Base-by-base conservation (phyloP, 2,797 vertebrate species). In the Microctenopoma steveboyesi region DNA sequence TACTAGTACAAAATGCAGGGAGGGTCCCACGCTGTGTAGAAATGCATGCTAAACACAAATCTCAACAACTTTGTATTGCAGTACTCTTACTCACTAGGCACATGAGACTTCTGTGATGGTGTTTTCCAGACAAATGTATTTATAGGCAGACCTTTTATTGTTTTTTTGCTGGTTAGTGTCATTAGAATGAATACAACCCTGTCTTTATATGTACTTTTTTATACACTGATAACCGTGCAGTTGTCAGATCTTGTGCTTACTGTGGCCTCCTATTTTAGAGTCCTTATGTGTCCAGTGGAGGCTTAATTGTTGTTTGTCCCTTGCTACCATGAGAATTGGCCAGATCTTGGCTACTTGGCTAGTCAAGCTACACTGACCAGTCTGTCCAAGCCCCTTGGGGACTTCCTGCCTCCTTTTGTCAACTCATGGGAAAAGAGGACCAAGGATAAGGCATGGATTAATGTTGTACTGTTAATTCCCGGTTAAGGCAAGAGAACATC, bases 351-450 rank as follows among this genome's bases (percentile, higher is more conserved):
- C 69, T 72, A 42, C 59, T 78, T 84, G 64, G 73, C 76, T 73
- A 78, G 83, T 85, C 80, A 82, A 78, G 78, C 68, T 77, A 72
- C 82, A 69, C 46, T 82, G 78, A 65, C 79, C 48, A 39, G 67
- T 81, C 73, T 69, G 69, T 76, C 69, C 74, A 63, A 73, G 66
- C 72, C 79, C 53, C 78, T 80, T 53, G 67, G 82, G 89, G 69
- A 86, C 73, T 88, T 86, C 84, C 89, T 86, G 82, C 69, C 70
- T 87, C 51, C 78, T 88, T 87, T 90, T 88, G 87, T 87, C 50
- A 72, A 60, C 69, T 82, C 81, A 81, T 91, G 84, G 88, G 88
- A 91, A 92, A 90, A 83, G 58, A 72, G 68, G 60, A 79, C 62
- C 58, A 62, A 64, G 47, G 62, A 81, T 58, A 62, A 67, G 72